Percentiles rank a stretch among this genome's conserved stretches.
Conservation (phyloP, 2,113 vertebrate genomes). For the Taxidea taxus region DNA sequence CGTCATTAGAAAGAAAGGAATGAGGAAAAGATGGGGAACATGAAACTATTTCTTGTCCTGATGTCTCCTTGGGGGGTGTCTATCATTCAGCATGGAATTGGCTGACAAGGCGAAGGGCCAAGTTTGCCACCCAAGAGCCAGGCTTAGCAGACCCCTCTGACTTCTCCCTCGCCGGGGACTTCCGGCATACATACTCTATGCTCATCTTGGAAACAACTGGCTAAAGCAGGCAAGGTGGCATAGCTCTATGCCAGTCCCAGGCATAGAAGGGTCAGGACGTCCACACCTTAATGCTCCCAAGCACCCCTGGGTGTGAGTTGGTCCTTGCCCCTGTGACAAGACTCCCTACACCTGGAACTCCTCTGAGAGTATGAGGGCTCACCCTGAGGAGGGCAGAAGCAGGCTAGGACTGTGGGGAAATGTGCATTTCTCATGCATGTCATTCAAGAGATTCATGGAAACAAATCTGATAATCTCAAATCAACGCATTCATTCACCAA, state of each 20-base stretch:
- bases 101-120: neutral
- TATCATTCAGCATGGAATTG: fast-evolving
- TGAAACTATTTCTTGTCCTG: neutral
- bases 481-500: neutral
- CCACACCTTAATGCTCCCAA: neutral
- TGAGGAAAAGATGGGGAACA: neutral
- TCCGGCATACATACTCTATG: neutral
- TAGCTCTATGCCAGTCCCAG: neutral
- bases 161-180: too few species aligned
- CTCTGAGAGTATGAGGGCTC: neutral
- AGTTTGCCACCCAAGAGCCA: neutral
- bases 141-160: neutral
- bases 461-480: neutral
- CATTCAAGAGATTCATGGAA: neutral
- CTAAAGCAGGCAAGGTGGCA: neutral
- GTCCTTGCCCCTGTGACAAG: neutral
- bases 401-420: neutral
- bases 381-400: neutral
- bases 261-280: neutral
- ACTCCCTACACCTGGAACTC: neutral
- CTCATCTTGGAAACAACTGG: neutral
- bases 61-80: too few species aligned
- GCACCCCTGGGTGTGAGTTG: too few species aligned
- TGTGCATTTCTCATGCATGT: neutral
- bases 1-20: conserved; percentile 22